These are phyloP conservation scores for Erethizon dorsatum DNA, from an alignment of 2,797 vertebrate species.

Conservation along the genomic window DNA sequence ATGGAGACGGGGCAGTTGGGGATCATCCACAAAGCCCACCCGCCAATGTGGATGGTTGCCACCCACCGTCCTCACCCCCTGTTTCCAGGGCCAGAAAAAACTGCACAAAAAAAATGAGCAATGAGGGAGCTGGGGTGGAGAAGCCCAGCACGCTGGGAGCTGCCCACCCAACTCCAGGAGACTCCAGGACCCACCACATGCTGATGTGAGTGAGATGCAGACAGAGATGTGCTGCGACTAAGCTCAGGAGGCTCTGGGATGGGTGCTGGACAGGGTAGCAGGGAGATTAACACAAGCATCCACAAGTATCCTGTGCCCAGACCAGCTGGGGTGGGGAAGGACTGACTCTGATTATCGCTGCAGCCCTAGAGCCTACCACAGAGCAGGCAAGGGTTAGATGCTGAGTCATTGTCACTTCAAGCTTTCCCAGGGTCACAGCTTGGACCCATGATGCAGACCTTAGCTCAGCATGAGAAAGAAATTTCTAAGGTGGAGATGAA, in stretches of 20 bases:
- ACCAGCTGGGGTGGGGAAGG: neutral
- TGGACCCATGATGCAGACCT: neutral
- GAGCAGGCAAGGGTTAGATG: neutral
- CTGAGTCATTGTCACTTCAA: neutral
- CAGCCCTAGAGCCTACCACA: neutral
- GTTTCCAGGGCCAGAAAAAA: neutral
- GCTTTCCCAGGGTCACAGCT: neutral
- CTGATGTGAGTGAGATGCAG: too few relatives aligned
- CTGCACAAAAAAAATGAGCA: neutral
- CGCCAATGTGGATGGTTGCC: neutral
- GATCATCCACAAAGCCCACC: neutral
- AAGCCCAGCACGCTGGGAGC: too few relatives aligned
- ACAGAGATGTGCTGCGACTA: neutral
- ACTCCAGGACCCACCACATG: neutral
- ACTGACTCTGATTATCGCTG: neutral
- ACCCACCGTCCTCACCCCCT: neutral
- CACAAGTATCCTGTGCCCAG: neutral
- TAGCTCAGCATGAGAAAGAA: neutral
- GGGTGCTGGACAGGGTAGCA: too few relatives aligned
- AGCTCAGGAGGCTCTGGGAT: neutral
- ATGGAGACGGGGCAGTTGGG: neutral
- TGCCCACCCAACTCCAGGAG: neutral
- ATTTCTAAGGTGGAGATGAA: neutral
- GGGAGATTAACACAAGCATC: too few relatives aligned
- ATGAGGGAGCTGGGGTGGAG: too few relatives aligned